phyloP scores from a whole-genome alignment of 2,113 vertebrate genomes.

The Ranitomeya variabilis region DNA sequence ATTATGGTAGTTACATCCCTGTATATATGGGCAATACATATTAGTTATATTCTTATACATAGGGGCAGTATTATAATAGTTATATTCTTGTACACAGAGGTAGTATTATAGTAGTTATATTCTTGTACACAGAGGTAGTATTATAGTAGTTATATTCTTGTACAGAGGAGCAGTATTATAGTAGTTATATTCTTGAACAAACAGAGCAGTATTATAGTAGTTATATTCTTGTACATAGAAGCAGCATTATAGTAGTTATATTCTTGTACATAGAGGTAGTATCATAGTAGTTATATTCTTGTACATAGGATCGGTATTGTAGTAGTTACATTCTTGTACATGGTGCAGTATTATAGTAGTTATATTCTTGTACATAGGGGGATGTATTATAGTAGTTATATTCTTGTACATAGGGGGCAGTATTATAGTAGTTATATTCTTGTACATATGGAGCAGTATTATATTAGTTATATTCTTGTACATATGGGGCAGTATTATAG shows the following conservation, averaged over 20 bases:
- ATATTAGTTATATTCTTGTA: constrained; percentile 4
- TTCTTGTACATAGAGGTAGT: not conserved
- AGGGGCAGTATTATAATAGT: no score
- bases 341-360: not conserved
- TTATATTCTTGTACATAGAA: not conserved
- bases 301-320: not conserved
- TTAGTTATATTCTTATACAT: no score
- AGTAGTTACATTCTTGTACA: not conserved
- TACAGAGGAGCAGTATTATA: constrained; percentile 1
- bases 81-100: no score
- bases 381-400: not conserved
- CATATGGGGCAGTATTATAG: not conserved
- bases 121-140: not conserved
- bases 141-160: constrained; percentile 18
- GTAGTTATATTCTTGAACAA: not conserved
- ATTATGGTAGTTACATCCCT: constrained; percentile 3
- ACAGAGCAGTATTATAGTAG: not conserved
- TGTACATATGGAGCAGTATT: not conserved
- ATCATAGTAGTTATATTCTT: not conserved
- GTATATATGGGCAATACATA: not conserved
- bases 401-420: not conserved
- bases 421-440: not conserved
- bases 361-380: not conserved
- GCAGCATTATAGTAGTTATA: not conserved
- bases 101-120: not conserved